A percentile compares a stretch with the other conserved stretches of the same genome.
Evolutionary conservation across 2,113 vertebrate species (phyloP).

Genomic region (Macaca nemestrina): DNA sequence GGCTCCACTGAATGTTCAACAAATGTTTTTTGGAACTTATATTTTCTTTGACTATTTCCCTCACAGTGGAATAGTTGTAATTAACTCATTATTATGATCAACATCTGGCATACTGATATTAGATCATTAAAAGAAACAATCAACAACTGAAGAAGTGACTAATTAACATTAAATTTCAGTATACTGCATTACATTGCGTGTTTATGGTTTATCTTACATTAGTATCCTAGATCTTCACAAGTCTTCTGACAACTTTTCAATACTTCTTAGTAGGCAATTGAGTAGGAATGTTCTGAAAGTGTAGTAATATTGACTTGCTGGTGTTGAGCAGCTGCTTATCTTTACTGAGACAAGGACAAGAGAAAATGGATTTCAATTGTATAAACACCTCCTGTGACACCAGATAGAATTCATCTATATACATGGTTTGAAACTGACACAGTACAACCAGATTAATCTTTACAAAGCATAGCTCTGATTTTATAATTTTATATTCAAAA

Average conservation of each 20-base stretch:
- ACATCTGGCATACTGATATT: background rate
- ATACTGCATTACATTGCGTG: background rate
- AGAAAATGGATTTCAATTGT: slow-evolving; percentile 56
- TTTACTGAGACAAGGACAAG: slow-evolving; percentile 53
- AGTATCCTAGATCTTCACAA: slow-evolving; percentile 25
- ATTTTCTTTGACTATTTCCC: slow-evolving; percentile 22
- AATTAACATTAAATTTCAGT: slow-evolving; percentile 26
- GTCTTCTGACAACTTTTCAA: slow-evolving; percentile 44
- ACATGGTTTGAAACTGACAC: slow-evolving; percentile 44
- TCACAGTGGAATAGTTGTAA: background rate
- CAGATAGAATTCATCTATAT: slow-evolving; percentile 37
- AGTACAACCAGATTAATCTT: slow-evolving; percentile 1
- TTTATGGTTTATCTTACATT: slow-evolving; percentile 30
- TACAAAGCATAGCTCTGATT: slow-evolving; percentile 17
- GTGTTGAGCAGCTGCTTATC: slow-evolving; percentile 43
- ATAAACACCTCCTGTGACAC: slow-evolving; percentile 40
- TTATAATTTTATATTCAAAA: background rate
- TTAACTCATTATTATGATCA: background rate
- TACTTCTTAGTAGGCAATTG: slow-evolving; percentile 38
- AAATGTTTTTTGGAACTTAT: background rate
- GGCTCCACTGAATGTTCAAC: background rate
- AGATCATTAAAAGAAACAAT: slow-evolving; percentile 42
- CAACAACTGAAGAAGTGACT: background rate
- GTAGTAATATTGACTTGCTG: slow-evolving; percentile 48
- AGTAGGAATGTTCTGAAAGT: slow-evolving; percentile 28